phyloP scores from a whole-genome alignment of 2,888 invertebrate genomes.

The Agrilus biguttatus region DNA sequence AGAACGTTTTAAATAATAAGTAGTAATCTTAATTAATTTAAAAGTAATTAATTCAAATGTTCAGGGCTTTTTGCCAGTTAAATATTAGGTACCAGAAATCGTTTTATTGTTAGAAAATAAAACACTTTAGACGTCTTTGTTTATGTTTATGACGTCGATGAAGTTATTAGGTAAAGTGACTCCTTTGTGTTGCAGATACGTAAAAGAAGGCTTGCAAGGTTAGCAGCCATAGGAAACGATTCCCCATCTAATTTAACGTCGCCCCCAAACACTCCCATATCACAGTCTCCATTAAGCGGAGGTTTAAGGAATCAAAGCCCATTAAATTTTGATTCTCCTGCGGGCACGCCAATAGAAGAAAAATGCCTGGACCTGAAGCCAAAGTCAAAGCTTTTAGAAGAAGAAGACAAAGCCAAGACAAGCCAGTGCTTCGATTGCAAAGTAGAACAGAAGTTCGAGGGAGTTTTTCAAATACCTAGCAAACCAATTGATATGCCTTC shows the following conservation, averaged over 20 bases:
- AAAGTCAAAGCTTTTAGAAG: not conserved
- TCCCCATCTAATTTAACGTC: constrained; percentile 34
- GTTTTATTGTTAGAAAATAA: too few relatives aligned
- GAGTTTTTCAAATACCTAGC: constrained; percentile 27
- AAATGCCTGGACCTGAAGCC: constrained; percentile 2
- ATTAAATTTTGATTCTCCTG: constrained; percentile 10
- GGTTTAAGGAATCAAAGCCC: constrained; percentile 18
- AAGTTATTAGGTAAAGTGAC: not conserved
- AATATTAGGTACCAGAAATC: too few relatives aligned
- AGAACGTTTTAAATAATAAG: too few relatives aligned
- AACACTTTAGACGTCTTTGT: too few relatives aligned
- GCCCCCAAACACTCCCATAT: constrained; percentile 36
- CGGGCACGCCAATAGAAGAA: constrained; percentile 8
- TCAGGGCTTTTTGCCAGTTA: too few relatives aligned
- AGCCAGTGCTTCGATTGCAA: constrained; percentile 15
- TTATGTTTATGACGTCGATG: too few relatives aligned
- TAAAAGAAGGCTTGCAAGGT: constrained; percentile 56
- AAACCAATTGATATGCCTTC: constrained; percentile 28
- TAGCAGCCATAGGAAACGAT: constrained; percentile 45
- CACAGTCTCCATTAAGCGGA: constrained; percentile 23
- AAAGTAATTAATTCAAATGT: too few relatives aligned
- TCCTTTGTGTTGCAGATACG: constrained; percentile 47
- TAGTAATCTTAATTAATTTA: too few relatives aligned
- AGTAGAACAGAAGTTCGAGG: constrained; percentile 10
- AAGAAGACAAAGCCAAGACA: constrained; percentile 32